Base-by-base conservation (phyloP, 2,797 vertebrate species). In the Tadarida brasiliensis region DNA sequence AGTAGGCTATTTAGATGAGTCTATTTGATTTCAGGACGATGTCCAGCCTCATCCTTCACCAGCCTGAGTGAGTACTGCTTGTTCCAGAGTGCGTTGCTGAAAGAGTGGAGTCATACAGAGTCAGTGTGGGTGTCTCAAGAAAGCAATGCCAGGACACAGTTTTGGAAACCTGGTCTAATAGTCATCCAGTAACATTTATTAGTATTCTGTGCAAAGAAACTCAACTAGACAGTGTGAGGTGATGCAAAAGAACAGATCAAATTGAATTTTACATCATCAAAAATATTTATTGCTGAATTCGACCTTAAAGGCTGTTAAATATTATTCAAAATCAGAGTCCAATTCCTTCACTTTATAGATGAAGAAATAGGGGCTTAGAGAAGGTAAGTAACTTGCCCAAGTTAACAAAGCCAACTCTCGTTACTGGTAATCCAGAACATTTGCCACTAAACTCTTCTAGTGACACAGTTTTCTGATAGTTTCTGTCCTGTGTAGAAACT, bases 11-110 rank as follows among this genome's bases (percentile, higher is more conserved):
- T 95, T 94, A 47, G 73, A 70, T 65, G 87, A 57, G 77, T 96
- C 94, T 92, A 67, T 78, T 94, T 96, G 94, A 85, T 95, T 97
- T 97, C 91, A 96, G 94, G 96, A 96, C 82, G 90, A 70, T 86
- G 82, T 90, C 96, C 96, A 93, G 92, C 84, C 91, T 93, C 47
- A 78, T 96, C 94, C 94, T 95, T 95, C 96, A 97, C 93, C 95
- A 96, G 92, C 84, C 63, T 15, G 92, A 85, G 94, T 15, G 92
- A 85, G 94, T n/a, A 93, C 95, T 90, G 76, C 95, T 91, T 96
- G 94, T 97, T 87, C 95, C 90, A 94, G 92, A 94, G 68, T 49
- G 57, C 59, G 33, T 30, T 94, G 92, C 95, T 97, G 95, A 96
- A 96, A 95, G 95, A 96, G 56, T 91, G 20, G 74, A 95, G 90